Evolutionary conservation across 2,113 vertebrate genomes (phyloP), one percentile per base, ranked within the genome.

Genomic region (Anguilla japonica): DNA sequence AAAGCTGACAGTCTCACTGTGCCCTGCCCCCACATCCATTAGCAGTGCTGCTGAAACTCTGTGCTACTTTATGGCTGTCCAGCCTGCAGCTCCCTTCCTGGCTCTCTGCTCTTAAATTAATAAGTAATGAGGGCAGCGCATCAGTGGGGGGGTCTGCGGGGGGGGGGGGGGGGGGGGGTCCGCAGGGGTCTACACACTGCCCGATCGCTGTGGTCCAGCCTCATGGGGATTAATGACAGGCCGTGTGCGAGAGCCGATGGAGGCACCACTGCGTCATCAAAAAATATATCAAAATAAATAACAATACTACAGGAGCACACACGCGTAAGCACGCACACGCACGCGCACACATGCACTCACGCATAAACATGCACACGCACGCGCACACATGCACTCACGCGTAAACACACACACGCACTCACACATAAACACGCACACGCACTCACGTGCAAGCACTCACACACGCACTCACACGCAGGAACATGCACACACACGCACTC

Each of bases 221-320:
- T 85, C 67, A 79, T 40, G 79, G 43, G 67, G 63, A 85, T 79
- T 85, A 67, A 83, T 85, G 63, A 71, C 43, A 88, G 86, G 82
- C 26, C 29, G 82, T 9, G 41, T 83, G 34, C 46, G 67, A 83
- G 87, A 87, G 89, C 43, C 43, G 8, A 85, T n/a, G 79, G 87
- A 86, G 85, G 26, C n/a, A 53, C 75, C 26, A 85, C 46, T 79
- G 71, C 57, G 71, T 85, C 84, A 79, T 85, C 84, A 85, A 80
- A 85, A 79, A 8, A 79, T 41, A 41, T n/a, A 39, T n/a, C 15
- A 16, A 60, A 46, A 46, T 6, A 46, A 46, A 8, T 46, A 46
- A 46, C 8, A 46, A 46, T 46, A 0, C 34, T 34, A 46, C 43
- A 8, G 43, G 50, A 2, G 13, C 11, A 53, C 50, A 53, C 50